Base-by-base conservation (phyloP, 2,113 vertebrate species). In the Leptobrachium leishanense region DNA sequence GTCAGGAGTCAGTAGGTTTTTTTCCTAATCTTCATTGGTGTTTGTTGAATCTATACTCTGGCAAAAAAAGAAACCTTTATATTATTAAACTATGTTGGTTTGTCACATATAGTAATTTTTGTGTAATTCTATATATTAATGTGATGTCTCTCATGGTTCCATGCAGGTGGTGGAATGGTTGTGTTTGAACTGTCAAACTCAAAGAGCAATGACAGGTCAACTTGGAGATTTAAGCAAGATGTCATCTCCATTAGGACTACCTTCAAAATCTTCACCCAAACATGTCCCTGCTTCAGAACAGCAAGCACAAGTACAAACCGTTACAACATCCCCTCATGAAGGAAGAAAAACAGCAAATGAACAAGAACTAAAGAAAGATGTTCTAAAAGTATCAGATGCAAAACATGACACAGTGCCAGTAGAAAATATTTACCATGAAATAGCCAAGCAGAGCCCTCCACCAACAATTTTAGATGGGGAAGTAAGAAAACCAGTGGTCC, bases 161-260 rank as follows among this genome's bases (percentile, higher is more conserved):
- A 8, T 82, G 75, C 88, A 99, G 97, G 92, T 91, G 46, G 89
- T 94, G 84, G 96, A 98, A 90, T 99, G 97, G 97, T 92, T 99
- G 65, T 99, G 97, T 85, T 92, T 99, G 87, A 98, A 93, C 82
- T 99, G 97, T 84, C 97, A 99, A 86, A 99, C 95, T 72, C 94
- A 95, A 84, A 95, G 95, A 87, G 95, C 96, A 55, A 84, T 98
- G 78, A 90, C 90, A 74, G 96, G 94, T 88, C 93, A 97, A 40
- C 89, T 96, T 75, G 95, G 92, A 79, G 92, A 95, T 71, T 84
- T 90, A 76, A 91, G 88, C 74, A 94, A 95, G 89, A 82, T 88
- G 72, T 77, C 89, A 43, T 84, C 88, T 83, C 76, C 84, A 0
- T 85, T 86, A 86, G 53, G 88, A 67, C 88, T 90, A 44, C 88